Evolutionary conservation across 2,888 invertebrate genomes (phyloP).

Genomic region (Hypena proboscidalis): DNA sequence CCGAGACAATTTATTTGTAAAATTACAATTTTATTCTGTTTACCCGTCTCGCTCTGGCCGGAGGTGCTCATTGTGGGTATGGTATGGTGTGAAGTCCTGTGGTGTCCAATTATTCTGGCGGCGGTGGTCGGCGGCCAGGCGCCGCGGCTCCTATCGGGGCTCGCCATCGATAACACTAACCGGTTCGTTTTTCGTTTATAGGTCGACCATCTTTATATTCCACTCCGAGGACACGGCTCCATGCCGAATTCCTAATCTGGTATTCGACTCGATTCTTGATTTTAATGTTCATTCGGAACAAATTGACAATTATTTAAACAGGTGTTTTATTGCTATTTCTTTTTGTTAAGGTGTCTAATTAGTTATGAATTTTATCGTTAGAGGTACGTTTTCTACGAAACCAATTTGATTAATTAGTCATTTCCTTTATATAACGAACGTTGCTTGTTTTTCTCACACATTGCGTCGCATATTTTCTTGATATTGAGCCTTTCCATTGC

Average conservation of each 20-base stretch:
- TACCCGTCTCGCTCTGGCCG: conserved; percentile 42
- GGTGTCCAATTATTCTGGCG: conserved; percentile 81
- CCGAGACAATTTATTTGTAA: conserved; percentile 61
- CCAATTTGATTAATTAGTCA: conserved; percentile 49
- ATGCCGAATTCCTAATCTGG: conserved; percentile 54
- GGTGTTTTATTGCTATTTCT: conserved; percentile 11
- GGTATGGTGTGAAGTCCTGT: conserved; percentile 82
- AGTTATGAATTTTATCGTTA: neutral
- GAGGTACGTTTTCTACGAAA: conserved; percentile 7
- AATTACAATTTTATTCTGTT: conserved; percentile 48
- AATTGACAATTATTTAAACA: conserved; percentile 32
- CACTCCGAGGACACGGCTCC: conserved; percentile 43
- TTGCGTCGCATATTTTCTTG: conserved; percentile 50
- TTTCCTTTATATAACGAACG: conserved; percentile 50
- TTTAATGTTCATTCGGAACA: conserved; percentile 37
- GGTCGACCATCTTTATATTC: conserved; percentile 61
- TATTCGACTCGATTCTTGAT: conserved; percentile 39
- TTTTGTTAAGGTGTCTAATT: neutral
- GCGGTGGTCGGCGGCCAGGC: conserved; percentile 79
- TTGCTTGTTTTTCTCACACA: conserved; percentile 49
- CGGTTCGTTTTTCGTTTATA: conserved; percentile 79
- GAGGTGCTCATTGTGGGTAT: conserved; percentile 52
- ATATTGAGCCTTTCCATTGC: conserved; percentile 47
- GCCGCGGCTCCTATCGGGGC: conserved; percentile 80
- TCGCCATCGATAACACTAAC: conserved; percentile 80